Evolutionary conservation across 2,797 vertebrate species (phyloP), one percentile per base, ranked within the genome.

Genomic region (Peromyscus eremicus): DNA sequence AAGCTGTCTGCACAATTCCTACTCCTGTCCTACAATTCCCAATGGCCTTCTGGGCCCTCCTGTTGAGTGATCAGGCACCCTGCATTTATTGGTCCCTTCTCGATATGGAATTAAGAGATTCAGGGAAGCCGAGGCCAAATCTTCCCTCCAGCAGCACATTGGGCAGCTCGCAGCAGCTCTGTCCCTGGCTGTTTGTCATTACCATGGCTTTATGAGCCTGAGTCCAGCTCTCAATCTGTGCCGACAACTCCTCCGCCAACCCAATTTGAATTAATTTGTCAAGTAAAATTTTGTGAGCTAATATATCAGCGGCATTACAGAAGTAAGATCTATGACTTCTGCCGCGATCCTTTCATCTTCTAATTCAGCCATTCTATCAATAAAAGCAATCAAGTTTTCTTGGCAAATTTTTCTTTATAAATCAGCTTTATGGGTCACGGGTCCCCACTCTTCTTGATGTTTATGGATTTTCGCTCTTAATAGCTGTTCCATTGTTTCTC

Each of bases 201-300:
- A 87, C 94, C 21, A 10, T 1, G 10, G 55, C 83, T 98, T 97
- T 96, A 94, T 52, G 89, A 96, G 73, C 91, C 84, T 71, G 85
- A 6, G 70, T 71, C 96, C 91, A 87, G 86, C 95, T 95, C 91
- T 97, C 97, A 97, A 60, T 97, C 91, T 97, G 82, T 96, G 95
- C 93, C 3, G 52, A 84, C 75, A 73, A 73, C 81, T 92, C 76
- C 91, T 95, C 94, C 0, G 17, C 96, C 96, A 97, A 96, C 66
- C 85, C 89, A 96, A 94, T 97, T 93, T 97, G 97, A 98, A 98
- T 98, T 98, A 97, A 98, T 97, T 98, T 98, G 95, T 97, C 97
- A 97, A 94, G 97, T 81, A 97, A 97, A 97, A 96, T 97, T 97
- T 96, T 97, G 96, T 95, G 91, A 97, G 95, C 94, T 96, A 97